These are phyloP conservation scores for Microtus oregoni DNA, from an alignment of 2,113 vertebrate genomes.

Conservation along the genomic window DNA sequence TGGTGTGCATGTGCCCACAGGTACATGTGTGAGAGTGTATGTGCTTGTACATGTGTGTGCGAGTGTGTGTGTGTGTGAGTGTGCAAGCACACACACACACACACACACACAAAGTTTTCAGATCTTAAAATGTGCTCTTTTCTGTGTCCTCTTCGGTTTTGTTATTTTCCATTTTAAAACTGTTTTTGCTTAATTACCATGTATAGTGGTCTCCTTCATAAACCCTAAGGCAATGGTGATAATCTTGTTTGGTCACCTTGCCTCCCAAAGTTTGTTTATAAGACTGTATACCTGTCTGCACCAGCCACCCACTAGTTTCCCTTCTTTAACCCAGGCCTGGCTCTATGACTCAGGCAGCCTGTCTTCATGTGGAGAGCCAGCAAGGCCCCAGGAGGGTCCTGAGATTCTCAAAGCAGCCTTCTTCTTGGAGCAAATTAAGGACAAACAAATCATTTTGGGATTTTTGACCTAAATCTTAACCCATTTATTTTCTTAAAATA, in stretches of 20 bases:
- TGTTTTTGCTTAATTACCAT: neutral
- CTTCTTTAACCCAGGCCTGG: neutral
- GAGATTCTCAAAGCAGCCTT: slow-evolving; percentile 70
- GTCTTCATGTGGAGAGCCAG: slow-evolving; percentile 19
- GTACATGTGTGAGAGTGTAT: neutral
- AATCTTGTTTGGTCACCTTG: neutral
- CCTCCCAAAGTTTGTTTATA: neutral
- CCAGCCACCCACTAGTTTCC: neutral
- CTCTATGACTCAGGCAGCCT: neutral
- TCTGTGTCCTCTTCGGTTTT: neutral
- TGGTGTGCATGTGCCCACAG: neutral
- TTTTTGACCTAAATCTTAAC: slow-evolving; percentile 79
- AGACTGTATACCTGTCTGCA: neutral
- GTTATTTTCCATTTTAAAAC: slow-evolving; percentile 7
- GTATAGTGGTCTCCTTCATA: neutral
- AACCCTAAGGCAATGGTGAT: neutral
- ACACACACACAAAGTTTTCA: neutral
- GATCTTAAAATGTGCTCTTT: neutral
- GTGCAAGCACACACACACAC: too few species aligned
- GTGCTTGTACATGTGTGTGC: too few species aligned
- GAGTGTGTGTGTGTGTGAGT: too few species aligned
- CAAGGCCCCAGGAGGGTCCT: slow-evolving; percentile 58
- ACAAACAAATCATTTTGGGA: slow-evolving; percentile 81
- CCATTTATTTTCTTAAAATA: slow-evolving; percentile 80
- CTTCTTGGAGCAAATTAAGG: slow-evolving; percentile 80